A percentile compares a stretch with the other conserved stretches of the same genome.
Conservation (phyloP, 1,140 invertebrate species). For the Camponotus pennsylvanicus region DNA sequence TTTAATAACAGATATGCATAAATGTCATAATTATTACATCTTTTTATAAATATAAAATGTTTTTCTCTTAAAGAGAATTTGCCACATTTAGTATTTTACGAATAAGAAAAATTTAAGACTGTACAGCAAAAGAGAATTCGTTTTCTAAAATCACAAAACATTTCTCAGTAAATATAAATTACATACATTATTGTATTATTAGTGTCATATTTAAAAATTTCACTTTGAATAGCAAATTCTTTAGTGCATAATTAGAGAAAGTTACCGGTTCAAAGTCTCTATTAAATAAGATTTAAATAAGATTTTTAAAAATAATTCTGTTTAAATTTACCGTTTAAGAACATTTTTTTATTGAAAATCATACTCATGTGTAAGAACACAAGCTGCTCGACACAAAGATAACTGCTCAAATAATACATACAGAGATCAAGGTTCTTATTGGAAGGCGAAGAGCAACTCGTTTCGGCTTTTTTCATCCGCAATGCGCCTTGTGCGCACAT, state of each 20-base stretch:
- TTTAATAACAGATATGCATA: too few species aligned
- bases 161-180: too few species aligned
- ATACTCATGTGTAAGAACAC: background rate
- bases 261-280: background rate
- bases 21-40: too few species aligned
- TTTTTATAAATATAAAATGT: too few species aligned
- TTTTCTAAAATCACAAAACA: too few species aligned
- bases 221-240: too few species aligned
- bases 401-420: background rate
- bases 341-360: background rate
- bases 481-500: conserved; percentile 21
- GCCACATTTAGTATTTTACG: too few species aligned
- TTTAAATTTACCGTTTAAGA: background rate
- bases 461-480: conserved; percentile 11
- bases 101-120: too few species aligned
- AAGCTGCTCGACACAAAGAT: background rate
- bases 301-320: background rate
- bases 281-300: background rate
- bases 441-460: background rate
- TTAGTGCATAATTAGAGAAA: background rate
- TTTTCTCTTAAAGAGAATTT: too few species aligned
- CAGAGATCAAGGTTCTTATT: conserved; percentile 33
- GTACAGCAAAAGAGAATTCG: too few species aligned
- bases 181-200: too few species aligned
- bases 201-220: too few species aligned